Evolutionary conservation across 1,140 invertebrate species (phyloP).

Genomic region (Dufourea novaeangliae): DNA sequence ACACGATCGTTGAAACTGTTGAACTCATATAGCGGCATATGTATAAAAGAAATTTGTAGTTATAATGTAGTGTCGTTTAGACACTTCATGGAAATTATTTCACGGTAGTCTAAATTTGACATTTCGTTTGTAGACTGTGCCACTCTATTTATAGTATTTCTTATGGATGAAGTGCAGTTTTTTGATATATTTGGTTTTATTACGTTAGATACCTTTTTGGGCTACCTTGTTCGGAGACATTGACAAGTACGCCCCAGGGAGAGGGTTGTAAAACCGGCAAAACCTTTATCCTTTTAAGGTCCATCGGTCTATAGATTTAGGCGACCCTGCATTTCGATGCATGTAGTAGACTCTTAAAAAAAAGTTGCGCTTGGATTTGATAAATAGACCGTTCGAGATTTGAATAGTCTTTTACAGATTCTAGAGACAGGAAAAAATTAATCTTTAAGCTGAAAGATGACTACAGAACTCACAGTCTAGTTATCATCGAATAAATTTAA

Average conservation of each 20-base stretch:
- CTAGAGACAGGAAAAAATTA: no score
- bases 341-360: background rate
- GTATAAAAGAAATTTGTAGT: no score
- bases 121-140: background rate
- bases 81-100: background rate
- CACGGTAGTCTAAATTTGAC: background rate
- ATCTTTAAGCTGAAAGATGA: no score
- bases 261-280: slow-evolving; percentile 1
- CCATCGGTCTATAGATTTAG: background rate
- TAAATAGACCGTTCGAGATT: background rate
- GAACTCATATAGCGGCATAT: no score
- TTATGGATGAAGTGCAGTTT: no score
- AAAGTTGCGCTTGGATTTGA: background rate
- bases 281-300: background rate
- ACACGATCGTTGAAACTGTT: no score
- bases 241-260: background rate
- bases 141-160: background rate
- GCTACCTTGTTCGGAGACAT: background rate
- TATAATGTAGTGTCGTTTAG: background rate
- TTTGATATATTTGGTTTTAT: background rate
- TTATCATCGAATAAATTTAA: no score
- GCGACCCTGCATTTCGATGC: background rate
- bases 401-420: no score
- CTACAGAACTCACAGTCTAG: no score
- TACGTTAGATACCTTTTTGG: background rate